Evolutionary conservation across 2,888 invertebrate species (phyloP).

Genomic region (Pseudeuparius sepicola): DNA sequence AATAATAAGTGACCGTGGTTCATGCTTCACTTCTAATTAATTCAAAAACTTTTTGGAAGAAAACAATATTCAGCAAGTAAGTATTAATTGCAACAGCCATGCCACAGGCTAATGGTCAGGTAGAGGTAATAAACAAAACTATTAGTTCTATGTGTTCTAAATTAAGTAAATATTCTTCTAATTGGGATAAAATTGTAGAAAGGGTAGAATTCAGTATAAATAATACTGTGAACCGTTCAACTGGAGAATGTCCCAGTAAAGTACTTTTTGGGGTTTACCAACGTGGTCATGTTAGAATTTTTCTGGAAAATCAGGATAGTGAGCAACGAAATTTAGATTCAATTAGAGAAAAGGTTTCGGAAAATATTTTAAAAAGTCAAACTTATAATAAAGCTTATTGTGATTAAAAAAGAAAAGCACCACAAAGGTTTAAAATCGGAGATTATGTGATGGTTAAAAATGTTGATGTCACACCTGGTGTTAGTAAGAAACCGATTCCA

Average conservation of each 20-base stretch:
- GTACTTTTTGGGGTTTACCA: conserved; percentile 12
- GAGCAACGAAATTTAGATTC: conserved; percentile 7
- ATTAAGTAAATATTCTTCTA: too few species aligned
- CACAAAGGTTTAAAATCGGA: too few species aligned
- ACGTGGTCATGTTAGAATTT: conserved; percentile 8
- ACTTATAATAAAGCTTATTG: conserved; percentile 12
- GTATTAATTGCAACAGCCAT: conserved; percentile 12
- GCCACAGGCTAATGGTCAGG: conserved; percentile 13
- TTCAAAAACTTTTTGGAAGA: too few species aligned
- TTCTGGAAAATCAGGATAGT: conserved; percentile 5
- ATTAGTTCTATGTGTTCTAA: too few species aligned
- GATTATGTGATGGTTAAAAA: conserved; percentile 23
- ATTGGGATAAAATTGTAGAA: conserved; percentile 9
- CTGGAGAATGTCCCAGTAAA: conserved; percentile 1
- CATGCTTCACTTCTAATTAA: too few species aligned
- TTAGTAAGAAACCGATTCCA: conserved; percentile 22
- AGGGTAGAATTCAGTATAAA: conserved; percentile 14
- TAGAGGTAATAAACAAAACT: conserved; percentile 9
- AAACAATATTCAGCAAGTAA: too few species aligned
- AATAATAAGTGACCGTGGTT: too few species aligned
- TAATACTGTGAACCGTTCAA: conserved; percentile 11
- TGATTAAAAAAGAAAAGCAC: conserved; percentile 13
- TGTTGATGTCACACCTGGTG: conserved; percentile 19
- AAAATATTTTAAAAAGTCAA: conserved; percentile 5
- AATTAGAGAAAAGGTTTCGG: conserved; percentile 5